Evolutionary conservation across 1,140 invertebrate genomes (phyloP), one percentile per base, ranked within the genome.

Genomic region (Bombus pascuorum): DNA sequence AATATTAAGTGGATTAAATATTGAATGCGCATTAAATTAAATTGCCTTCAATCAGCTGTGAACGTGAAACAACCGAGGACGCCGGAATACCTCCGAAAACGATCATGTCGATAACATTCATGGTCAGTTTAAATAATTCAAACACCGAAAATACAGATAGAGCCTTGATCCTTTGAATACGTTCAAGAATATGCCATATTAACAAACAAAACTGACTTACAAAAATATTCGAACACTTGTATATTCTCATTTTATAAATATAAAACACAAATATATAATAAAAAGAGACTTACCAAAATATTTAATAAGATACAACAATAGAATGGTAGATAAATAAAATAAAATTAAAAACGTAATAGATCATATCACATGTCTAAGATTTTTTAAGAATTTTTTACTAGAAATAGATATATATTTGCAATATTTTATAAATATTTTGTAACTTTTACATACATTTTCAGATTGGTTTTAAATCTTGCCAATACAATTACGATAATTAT

Each of bases 1-100:
- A 85, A 85, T 81, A 81, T 85, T 75, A 53, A 85, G 44, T 68
- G 79, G 78, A 85, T 85, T 75, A 81, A 81, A 68, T 79, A 72
- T 85, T 39, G 83, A 85, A 73, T 15, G 68, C 42, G 68, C 68
- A 65, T 72, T 72, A 80, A 85, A 85, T 80, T 80, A 85, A 85
- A 85, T 85, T 85, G 76, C n/a, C 42, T 72, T 65, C 76, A 68
- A 85, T 85, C 76, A 85, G 12, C 70, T 62, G 81, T 25, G 44
- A 34, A 74, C 32, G 32, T 37, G 32, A 22, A 82, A 82, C 28
- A 65, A 44, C 39, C 39, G 2, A n/a, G 4, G 32, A 1, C 28
- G 9, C 22, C 10, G 34, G 72, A 77, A 68, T 66, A 77, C 65
- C 81, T 70, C 42, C 37, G 65, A 25, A 44, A 71, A 72, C 53